Conservation (phyloP, 2,888 invertebrate species). For the Hypomecis punctinalis region DNA sequence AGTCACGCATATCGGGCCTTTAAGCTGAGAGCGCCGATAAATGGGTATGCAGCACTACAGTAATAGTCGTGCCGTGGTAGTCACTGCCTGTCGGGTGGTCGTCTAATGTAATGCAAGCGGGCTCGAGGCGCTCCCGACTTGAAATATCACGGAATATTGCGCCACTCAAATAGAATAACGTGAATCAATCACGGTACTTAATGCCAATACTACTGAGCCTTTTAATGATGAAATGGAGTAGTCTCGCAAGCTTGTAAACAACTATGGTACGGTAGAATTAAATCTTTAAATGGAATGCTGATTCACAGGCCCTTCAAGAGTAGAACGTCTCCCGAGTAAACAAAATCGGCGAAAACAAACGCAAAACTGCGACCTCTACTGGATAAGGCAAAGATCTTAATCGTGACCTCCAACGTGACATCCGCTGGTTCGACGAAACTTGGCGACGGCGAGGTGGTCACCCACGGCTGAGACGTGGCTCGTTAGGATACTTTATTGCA, state of each 20-base stretch:
- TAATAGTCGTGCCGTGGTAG: constrained; percentile 58
- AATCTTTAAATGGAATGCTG: constrained; percentile 26
- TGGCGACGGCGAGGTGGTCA: constrained; percentile 63
- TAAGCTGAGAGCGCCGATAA: constrained; percentile 59
- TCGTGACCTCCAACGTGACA: constrained; percentile 68
- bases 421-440: constrained; percentile 63
- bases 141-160: constrained; percentile 73
- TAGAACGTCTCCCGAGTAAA: constrained; percentile 32
- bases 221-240: constrained; percentile 27
- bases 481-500: constrained; percentile 65
- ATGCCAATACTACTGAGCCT: constrained; percentile 32
- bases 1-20: constrained; percentile 56
- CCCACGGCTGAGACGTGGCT: constrained; percentile 74
- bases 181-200: constrained; percentile 45
- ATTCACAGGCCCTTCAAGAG: constrained; percentile 32
- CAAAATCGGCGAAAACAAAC: constrained; percentile 51
- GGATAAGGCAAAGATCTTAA: constrained; percentile 62
- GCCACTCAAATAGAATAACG: constrained; percentile 63
- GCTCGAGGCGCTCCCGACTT: constrained; percentile 75
- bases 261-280: background rate
- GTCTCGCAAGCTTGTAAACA: constrained; percentile 10
- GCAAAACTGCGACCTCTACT: constrained; percentile 49
- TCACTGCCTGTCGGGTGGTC: constrained; percentile 70
- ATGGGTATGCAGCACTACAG: constrained; percentile 46
- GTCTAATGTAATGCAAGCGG: constrained; percentile 71